Evolutionary conservation across 2,113 vertebrate species (phyloP).

Genomic region (Phodopus roborovskii): DNA sequence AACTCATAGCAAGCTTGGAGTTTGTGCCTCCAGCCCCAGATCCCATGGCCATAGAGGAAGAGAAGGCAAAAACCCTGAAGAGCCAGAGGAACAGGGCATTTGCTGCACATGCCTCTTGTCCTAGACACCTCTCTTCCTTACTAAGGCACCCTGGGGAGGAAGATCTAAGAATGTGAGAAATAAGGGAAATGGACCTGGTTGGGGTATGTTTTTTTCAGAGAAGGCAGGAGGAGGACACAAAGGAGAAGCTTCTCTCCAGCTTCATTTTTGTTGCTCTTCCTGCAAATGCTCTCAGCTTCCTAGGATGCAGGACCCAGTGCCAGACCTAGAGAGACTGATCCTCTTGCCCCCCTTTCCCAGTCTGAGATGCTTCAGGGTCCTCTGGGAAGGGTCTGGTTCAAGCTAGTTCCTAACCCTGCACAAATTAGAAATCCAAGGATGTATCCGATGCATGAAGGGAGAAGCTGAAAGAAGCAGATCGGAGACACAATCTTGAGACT

Average conservation of each 20-base stretch:
- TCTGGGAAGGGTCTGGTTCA: not conserved
- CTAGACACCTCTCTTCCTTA: not conserved
- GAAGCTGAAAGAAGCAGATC: no score
- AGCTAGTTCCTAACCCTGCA: not conserved
- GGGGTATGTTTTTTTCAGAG: not conserved
- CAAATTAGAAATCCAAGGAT: not conserved
- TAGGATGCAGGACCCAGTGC: not conserved
- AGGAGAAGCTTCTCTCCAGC: no score
- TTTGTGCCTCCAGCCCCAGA: not conserved
- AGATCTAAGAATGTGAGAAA: not conserved
- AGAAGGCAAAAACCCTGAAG: not conserved
- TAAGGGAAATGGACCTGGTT: not conserved
- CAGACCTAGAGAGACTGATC: not conserved
- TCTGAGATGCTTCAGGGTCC: not conserved
- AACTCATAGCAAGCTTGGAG: not conserved
- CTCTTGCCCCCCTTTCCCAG: not conserved
- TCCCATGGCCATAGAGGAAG: not conserved
- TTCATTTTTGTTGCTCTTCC: not conserved
- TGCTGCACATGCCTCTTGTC: not conserved
- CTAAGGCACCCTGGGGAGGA: not conserved
- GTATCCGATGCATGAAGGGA: no score
- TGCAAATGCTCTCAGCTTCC: not conserved
- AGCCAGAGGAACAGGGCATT: not conserved
- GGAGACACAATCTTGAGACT: not conserved
- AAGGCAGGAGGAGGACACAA: not conserved